Conservation (phyloP, 2,888 invertebrate species). For the Cephus pygmeus region DNA sequence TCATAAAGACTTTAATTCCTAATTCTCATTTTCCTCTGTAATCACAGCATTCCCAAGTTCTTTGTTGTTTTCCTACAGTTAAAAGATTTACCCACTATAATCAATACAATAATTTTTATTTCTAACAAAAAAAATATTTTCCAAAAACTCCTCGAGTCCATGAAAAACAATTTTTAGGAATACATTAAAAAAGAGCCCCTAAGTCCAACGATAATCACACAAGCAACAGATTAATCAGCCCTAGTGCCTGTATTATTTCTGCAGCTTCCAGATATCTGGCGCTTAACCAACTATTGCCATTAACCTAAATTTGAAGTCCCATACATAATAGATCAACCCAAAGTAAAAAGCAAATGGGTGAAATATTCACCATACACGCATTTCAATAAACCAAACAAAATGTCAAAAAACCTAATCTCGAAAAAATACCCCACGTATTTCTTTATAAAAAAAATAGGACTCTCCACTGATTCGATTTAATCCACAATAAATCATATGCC, state of each 20-base stretch:
- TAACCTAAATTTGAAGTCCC: constrained; percentile 39
- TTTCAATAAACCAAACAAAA: background rate
- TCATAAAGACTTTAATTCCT: no score
- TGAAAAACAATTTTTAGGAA: background rate
- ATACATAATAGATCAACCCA: constrained; percentile 24
- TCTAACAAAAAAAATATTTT: background rate
- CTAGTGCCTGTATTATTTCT: background rate
- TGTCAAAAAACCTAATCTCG: background rate
- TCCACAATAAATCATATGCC: background rate
- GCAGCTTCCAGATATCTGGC: constrained; percentile 24
- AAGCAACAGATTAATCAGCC: background rate
- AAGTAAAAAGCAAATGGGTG: background rate
- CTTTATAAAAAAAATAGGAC: background rate
- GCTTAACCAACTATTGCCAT: constrained; percentile 39
- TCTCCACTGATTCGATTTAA: background rate
- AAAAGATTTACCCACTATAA: no score
- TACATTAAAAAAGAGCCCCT: background rate
- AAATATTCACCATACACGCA: background rate
- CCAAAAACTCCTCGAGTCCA: background rate
- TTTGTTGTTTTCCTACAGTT: no score
- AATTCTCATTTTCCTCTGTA: no score
- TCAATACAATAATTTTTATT: no score
- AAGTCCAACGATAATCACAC: background rate
- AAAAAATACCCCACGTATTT: background rate
- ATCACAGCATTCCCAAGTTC: no score